Conservation (phyloP, 2,797 vertebrate genomes). For the Anolis apletophallus region DNA sequence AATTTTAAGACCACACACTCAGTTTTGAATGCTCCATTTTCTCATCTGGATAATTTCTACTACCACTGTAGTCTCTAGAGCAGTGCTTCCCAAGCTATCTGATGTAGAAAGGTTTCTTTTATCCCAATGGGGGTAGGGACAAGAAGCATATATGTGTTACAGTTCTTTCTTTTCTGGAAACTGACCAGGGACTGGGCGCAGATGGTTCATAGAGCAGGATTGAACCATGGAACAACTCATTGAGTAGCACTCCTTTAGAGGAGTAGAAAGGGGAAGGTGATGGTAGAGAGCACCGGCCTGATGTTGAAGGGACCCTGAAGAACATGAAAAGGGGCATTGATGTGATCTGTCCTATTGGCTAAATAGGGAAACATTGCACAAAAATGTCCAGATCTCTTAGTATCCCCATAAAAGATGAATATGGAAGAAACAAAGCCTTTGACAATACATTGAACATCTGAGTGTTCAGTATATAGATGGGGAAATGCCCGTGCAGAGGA, state of each 20-base stretch:
- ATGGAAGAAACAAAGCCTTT: background rate
- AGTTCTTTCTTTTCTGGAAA: no score
- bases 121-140: no score
- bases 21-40: background rate
- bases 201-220: no score
- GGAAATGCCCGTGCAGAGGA: no score
- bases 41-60: background rate
- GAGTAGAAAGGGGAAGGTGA: background rate
- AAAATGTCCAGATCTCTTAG: background rate
- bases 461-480: background rate
- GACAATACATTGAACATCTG: no score
- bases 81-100: background rate
- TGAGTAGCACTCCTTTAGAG: no score
- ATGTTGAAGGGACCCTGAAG: background rate
- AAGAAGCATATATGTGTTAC: no score
- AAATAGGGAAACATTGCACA: background rate
- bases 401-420: background rate
- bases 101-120: no score
- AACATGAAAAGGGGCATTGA: background rate
- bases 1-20: background rate
- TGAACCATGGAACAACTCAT: no score
- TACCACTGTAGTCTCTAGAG: background rate
- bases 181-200: no score
- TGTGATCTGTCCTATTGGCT: background rate
- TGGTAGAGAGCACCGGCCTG: background rate